A percentile compares a stretch with the other conserved stretches of the same genome.
Evolutionary conservation across 2,113 vertebrate species (phyloP).

Genomic region (Anguilla rostrata): DNA sequence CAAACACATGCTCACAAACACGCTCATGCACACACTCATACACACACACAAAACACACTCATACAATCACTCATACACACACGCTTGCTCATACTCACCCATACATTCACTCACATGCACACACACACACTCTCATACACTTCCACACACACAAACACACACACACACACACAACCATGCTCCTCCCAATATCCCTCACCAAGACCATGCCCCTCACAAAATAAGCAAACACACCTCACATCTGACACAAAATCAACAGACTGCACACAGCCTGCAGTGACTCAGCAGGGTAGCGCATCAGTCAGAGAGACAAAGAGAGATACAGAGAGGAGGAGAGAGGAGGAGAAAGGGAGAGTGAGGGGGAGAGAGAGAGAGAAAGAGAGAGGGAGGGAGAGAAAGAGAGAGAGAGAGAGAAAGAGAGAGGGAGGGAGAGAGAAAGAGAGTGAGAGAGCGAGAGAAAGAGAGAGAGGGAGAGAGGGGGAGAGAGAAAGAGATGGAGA

Average conservation of each 20-base stretch:
- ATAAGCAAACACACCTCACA: background rate
- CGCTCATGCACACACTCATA: too few relatives aligned
- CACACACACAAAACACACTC: background rate
- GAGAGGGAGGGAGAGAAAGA: conserved; percentile 30
- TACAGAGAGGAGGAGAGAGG: too few relatives aligned
- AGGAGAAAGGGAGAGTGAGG: too few relatives aligned
- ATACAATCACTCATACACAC: background rate
- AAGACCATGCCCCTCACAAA: too few relatives aligned
- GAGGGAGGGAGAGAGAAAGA: background rate
- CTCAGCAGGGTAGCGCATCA: too few relatives aligned
- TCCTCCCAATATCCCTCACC: too few relatives aligned
- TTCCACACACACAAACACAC: background rate
- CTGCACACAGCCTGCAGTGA: too few relatives aligned
- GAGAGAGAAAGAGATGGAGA: background rate
- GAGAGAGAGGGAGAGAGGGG: background rate
- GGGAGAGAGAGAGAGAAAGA: background rate
- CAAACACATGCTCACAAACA: too few relatives aligned
- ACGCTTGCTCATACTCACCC: background rate
- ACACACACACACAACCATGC: background rate
- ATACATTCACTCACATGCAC: background rate
- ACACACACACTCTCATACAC: background rate
- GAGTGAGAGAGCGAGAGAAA: background rate
- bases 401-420: background rate
- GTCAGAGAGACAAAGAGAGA: conserved; percentile 1
- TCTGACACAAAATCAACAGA: background rate